Evolutionary conservation across 1,140 invertebrate genomes (phyloP), one percentile per base, ranked within the genome.

Genomic region (Plutomurus gul): DNA sequence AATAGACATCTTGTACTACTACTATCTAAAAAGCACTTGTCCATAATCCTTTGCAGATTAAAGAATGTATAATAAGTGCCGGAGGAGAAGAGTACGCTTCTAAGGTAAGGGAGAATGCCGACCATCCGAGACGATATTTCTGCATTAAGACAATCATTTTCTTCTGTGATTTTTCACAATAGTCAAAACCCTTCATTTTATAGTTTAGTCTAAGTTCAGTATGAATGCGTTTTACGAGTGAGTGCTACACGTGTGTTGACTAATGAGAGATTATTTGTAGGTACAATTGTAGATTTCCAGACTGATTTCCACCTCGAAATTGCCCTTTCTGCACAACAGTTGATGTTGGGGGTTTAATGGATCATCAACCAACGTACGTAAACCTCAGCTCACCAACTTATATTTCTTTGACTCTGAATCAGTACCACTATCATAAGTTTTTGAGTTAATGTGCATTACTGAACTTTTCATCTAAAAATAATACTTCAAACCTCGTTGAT

Each of bases 241-340:
- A 72, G 70, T 78, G 80, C 76, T 82, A 80, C 82, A 82, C 78
- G 76, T 76, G 73, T 80, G 51, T 79, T 79, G 20, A 82, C 82
- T 82, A 82, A 82, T 82, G 60, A 25, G 82, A 75, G 76, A 82
- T 81, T 80, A 82, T 82, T 82, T 82, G 46, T 82, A 82, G 82
- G 78, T 81, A 13, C 49, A 77, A 76, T 76, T 81, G 40, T 82
- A 82, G 77, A 77, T 79, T 77, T 77, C 74, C 27, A 65, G 56
- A 65, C 56, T 65, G 56, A 65, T 65, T 65, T 65, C 56, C 56
- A 65, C 56, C 56, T 65, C 56, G 30, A 65, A n/a, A 65, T 65
- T 65, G 71, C 36, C 65, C 65, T 75, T 49, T 74, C 72, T 33
- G 39, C 56, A 65, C 56, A 65, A 65, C 56, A 30, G n/a, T 65